Evolutionary conservation across 2,113 vertebrate genomes (phyloP), one percentile per base, ranked within the genome.

Genomic region (Erythrocercus mccallii): DNA sequence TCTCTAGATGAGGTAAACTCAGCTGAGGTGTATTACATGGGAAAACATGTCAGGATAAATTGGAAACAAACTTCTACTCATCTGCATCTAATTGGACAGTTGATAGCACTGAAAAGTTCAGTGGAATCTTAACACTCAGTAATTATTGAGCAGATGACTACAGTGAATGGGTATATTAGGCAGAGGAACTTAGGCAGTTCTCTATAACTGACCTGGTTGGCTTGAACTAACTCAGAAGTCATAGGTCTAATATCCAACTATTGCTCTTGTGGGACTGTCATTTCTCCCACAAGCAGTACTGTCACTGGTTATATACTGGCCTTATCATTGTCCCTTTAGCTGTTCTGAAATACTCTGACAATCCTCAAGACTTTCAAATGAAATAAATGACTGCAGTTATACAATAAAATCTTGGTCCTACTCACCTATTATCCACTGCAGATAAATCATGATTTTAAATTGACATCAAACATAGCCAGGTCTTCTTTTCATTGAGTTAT

Each of bases 391-490:
- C 31, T 92, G 45, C 47, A 81, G 38, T 28, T 95, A 81, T 42
- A 53, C 23, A 89, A 65, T 90, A 96, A 97, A 97, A 81, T 87
- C 77, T 58, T 90, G 16, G 6, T 88, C 60, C 50, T 85, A 42
- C 7, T 95, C 84, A 74, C 48, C 66, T 92, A 65, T 84, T 88
- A 94, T 88, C 53, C 28, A 91, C 72, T 51, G 84, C 47, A 95
- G 77, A 93, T 96, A 97, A 96, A 94, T 97, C 53, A 94, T 81
- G 76, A 33, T 58, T 96, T 70, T 79, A 93, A 96, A 94, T 53
- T 93, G 89, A 77, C 28, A 92, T 91, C 18, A 78, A 83, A 73
- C 21, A 53, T 70, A 97, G 57, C 9, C 44, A 56, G 51, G 61
- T 13, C 7, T 66, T 64, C 5, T 86, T 96, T 85, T 91, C 94